phyloP scores from a whole-genome alignment of 1,140 invertebrate species.

The Teleogryllus occipitalis region DNA sequence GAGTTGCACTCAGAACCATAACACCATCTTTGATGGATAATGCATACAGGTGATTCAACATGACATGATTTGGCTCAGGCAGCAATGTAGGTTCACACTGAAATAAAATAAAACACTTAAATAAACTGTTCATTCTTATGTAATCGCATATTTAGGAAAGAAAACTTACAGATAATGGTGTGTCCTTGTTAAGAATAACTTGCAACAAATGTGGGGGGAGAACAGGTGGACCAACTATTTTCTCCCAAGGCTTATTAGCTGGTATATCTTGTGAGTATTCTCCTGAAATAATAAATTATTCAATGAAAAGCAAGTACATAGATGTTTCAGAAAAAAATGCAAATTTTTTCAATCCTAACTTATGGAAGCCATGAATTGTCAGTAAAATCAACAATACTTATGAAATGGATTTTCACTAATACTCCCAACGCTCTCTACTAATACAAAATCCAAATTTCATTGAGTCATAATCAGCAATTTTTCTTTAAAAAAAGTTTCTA shows the following conservation, averaged over 20 bases:
- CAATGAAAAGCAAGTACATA: not conserved
- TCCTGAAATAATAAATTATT: conserved; percentile 25
- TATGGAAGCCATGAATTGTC: too few relatives aligned
- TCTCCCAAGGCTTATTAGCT: conserved; percentile 80
- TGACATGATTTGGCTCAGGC: conserved; percentile 98
- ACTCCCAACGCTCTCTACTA: too few relatives aligned
- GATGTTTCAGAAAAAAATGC: too few relatives aligned
- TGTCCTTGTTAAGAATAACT: conserved; percentile 98
- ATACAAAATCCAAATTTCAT: too few relatives aligned
- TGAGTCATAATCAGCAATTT: too few relatives aligned
- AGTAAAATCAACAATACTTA: too few relatives aligned
- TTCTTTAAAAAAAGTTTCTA: too few relatives aligned
- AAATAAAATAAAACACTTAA: conserved; percentile 30
- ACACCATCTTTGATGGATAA: conserved; percentile 99
- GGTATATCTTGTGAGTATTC: conserved; percentile 90
- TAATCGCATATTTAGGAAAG: not conserved
- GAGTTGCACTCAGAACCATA: conserved; percentile 96
- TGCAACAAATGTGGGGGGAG: conserved; percentile 94
- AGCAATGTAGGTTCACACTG: conserved; percentile 96
- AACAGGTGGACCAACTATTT: conserved; percentile 88
- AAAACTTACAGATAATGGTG: conserved; percentile 73
- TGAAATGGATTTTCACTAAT: too few relatives aligned
- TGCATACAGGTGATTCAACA: conserved; percentile 99
- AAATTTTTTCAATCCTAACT: too few relatives aligned
- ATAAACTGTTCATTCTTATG: not conserved